phyloP scores from a whole-genome alignment of 2,113 vertebrate species.

The Bos javanicus region DNA sequence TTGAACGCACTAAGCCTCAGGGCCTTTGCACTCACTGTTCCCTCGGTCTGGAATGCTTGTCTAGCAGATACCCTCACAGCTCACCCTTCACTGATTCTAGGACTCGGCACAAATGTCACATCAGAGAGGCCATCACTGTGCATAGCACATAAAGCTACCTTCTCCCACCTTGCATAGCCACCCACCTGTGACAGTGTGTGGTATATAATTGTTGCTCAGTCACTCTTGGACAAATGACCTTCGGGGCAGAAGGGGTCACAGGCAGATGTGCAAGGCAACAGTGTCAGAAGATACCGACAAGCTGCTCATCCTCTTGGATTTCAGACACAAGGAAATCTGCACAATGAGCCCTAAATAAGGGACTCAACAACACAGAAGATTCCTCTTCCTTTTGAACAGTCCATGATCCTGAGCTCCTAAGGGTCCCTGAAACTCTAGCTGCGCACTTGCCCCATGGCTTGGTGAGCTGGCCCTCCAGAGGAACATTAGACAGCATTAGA shows the following conservation, averaged over 20 bases:
- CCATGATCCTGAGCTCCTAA: neutral
- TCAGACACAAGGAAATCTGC: too few relatives aligned
- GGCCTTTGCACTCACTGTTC: neutral
- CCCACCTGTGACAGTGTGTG: neutral
- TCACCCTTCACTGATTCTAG: neutral
- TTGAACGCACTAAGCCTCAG: neutral
- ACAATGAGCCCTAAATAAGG: neutral
- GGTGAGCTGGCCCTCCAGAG: neutral
- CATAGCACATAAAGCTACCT: neutral
- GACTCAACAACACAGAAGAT: neutral
- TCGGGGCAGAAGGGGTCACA: neutral
- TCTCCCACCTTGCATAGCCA: too few relatives aligned
- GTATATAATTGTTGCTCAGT: rapidly evolving
- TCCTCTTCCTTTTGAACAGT: neutral
- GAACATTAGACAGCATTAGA: neutral
- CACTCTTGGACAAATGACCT: neutral
- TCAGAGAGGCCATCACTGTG: neutral
- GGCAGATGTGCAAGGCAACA: neutral
- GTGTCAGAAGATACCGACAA: neutral
- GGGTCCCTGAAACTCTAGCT: neutral
- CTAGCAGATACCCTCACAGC: neutral
- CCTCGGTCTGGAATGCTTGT: neutral
- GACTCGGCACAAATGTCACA: neutral
- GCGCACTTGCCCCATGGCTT: rapidly evolving
- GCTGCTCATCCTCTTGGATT: neutral